Percentiles rank a stretch among this genome's conserved stretches.
Evolutionary conservation across 2,888 invertebrate genomes (phyloP).

Genomic region (Synergus umbraculus): DNA sequence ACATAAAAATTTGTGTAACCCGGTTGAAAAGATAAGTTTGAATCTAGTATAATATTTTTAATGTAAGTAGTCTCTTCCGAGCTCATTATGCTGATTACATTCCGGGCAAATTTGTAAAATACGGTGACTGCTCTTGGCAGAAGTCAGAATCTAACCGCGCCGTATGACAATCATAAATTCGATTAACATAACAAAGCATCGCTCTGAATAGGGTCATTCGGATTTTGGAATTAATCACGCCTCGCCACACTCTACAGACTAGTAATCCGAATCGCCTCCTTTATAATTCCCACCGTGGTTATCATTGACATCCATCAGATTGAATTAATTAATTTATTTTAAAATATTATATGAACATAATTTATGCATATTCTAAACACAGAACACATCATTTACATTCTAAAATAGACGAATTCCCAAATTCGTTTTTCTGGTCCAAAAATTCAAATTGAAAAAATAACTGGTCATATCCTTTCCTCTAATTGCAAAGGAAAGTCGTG

Average conservation of each 20-base stretch:
- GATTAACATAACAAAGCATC: conserved; percentile 72
- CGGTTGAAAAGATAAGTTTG: conserved; percentile 57
- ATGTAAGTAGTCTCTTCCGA: conserved; percentile 56
- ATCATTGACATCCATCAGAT: conserved; percentile 12
- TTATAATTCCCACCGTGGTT: conserved; percentile 21
- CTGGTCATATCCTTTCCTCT: too few relatives aligned
- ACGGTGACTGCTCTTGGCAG: conserved; percentile 43
- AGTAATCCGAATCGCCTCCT: conserved; percentile 23
- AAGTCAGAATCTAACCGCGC: conserved; percentile 54
- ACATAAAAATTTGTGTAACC: neutral
- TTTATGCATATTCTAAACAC: neutral
- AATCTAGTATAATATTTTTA: conserved; percentile 58
- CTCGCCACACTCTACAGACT: conserved; percentile 56
- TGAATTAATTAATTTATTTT: conserved; percentile 27
- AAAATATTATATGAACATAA: conserved; percentile 1
- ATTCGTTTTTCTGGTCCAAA: too few relatives aligned
- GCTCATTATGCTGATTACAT: conserved; percentile 64
- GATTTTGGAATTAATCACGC: conserved; percentile 72
- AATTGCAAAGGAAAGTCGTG: too few relatives aligned
- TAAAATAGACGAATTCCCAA: neutral
- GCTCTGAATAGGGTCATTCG: conserved; percentile 73
- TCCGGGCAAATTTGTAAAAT: conserved; percentile 33
- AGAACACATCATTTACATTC: neutral
- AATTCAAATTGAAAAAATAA: too few relatives aligned
- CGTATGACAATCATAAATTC: conserved; percentile 61